Evolutionary conservation across 2,888 invertebrate species (phyloP).

Genomic region (Scotopteryx bipunctaria): DNA sequence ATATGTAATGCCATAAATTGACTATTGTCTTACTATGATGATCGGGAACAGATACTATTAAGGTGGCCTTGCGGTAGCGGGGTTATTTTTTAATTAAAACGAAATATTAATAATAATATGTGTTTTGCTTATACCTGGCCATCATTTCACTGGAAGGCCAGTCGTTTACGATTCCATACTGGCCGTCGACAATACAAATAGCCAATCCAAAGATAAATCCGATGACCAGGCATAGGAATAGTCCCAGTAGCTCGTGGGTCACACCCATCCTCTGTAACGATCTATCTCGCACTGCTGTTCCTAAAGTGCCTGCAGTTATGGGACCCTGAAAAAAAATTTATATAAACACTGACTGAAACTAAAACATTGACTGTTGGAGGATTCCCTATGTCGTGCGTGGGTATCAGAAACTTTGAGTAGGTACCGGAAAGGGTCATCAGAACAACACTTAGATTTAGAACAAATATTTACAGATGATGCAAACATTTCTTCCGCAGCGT

Average conservation of each 20-base stretch:
- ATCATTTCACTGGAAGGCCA: conserved; percentile 88
- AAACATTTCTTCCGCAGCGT: no score
- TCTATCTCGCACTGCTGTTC: conserved; percentile 86
- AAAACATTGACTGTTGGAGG: no score
- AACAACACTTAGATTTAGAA: no score
- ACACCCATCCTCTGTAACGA: conserved; percentile 86
- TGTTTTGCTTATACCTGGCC: conserved; percentile 64
- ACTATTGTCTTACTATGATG: neutral
- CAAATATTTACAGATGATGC: no score
- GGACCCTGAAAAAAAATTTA: conserved; percentile 84
- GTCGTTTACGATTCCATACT: conserved; percentile 79
- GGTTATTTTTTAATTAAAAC: no score
- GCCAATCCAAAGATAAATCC: conserved; percentile 87
- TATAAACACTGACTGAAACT: no score
- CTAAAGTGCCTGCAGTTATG: conserved; percentile 90
- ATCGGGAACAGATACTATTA: neutral
- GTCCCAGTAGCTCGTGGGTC: conserved; percentile 86
- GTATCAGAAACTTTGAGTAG: no score
- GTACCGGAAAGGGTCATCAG: no score
- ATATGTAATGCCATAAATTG: no score
- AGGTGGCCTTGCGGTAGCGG: no score
- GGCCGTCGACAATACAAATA: conserved; percentile 81
- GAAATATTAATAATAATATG: neutral
- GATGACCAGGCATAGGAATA: conserved; percentile 85
- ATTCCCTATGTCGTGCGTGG: no score